A percentile compares a stretch with the other conserved stretches of the same genome.
phyloP scores from a whole-genome alignment of 1,140 invertebrate species.

The Ips typographus region DNA sequence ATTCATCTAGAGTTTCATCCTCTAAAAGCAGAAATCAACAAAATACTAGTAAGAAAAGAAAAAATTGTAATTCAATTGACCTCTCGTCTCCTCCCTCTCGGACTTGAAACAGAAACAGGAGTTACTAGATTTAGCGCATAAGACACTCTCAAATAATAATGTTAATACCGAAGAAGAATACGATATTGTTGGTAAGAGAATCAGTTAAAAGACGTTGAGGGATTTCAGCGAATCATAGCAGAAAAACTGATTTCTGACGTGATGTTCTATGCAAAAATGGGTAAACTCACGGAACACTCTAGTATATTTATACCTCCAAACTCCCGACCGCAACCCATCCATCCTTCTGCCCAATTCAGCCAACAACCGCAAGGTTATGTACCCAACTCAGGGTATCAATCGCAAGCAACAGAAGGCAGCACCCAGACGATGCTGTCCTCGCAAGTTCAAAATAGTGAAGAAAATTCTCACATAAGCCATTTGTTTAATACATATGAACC shows the following conservation, averaged over 20 bases:
- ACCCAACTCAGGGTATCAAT: background rate
- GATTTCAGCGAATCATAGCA: conserved; percentile 53
- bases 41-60: background rate
- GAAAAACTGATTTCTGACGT: conserved; percentile 14
- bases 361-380: too few species aligned
- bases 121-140: conserved; percentile 23
- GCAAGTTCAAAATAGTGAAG: too few species aligned
- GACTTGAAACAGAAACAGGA: conserved; percentile 49
- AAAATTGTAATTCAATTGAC: conserved; percentile 39
- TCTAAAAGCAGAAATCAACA: too few species aligned
- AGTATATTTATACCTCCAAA: too few species aligned
- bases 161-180: background rate
- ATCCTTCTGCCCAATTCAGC: too few species aligned
- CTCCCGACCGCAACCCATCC: too few species aligned
- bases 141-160: conserved; percentile 36
- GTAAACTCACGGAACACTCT: too few species aligned
- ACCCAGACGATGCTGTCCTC: too few species aligned
- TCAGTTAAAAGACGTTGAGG: conserved; percentile 34
- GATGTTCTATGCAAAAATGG: background rate
- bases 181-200: background rate
- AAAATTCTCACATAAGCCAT: too few species aligned
- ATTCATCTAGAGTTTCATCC: too few species aligned
- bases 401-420: background rate
- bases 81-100: too few species aligned
- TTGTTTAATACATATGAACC: too few species aligned